Percentiles rank a stretch among this genome's conserved stretches.
Evolutionary conservation across 2,797 vertebrate species (phyloP).

Genomic region (Scolopax rusticola): DNA sequence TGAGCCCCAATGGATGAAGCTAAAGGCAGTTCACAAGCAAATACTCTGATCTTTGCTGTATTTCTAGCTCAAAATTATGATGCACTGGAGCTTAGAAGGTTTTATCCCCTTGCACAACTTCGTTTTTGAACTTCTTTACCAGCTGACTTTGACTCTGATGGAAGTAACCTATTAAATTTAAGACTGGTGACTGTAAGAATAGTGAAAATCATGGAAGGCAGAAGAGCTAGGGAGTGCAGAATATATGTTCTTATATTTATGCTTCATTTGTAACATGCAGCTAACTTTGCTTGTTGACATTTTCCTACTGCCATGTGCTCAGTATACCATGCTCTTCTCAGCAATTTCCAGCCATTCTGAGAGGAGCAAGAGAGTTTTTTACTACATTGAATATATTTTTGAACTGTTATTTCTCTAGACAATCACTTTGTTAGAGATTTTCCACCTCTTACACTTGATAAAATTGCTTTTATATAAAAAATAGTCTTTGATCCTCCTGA

Average conservation of each 20-base stretch:
- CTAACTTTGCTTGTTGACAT: not conserved
- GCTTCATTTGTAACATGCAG: not conserved
- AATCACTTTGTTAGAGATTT: not conserved
- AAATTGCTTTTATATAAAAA: not conserved
- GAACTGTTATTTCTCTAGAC: not conserved
- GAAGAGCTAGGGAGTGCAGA: not conserved
- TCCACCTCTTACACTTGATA: not conserved
- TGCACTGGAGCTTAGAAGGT: not conserved
- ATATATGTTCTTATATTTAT: not conserved
- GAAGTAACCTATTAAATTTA: not conserved
- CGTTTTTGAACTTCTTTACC: not conserved
- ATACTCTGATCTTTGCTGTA: not conserved
- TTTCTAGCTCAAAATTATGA: not conserved
- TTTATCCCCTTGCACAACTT: not conserved
- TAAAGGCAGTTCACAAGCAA: not conserved
- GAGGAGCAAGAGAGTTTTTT: not conserved
- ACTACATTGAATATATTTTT: not conserved
- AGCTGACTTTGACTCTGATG: fast-evolving
- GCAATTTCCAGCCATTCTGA: not conserved
- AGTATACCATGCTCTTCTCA: not conserved
- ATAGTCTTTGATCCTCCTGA: not conserved
- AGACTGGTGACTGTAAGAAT: not conserved
- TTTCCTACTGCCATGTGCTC: not conserved
- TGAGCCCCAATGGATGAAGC: not conserved
- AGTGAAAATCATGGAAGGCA: not conserved